These are phyloP conservation scores for Xenops minutus DNA, from an alignment of 2,797 vertebrate genomes.

Conservation along the genomic window DNA sequence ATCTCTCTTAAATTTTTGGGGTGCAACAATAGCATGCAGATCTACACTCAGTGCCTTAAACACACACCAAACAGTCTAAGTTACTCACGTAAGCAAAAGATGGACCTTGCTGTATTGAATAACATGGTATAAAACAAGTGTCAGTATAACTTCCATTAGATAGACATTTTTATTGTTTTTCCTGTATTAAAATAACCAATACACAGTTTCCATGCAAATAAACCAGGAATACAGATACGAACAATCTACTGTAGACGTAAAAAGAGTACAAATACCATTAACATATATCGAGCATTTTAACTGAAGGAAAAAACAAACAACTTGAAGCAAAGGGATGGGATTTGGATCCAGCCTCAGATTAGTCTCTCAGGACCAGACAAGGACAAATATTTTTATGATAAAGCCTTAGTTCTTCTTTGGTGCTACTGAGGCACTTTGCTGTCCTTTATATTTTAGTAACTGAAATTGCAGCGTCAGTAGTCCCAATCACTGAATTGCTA, in stretches of 20 bases:
- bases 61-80: constrained; percentile 74
- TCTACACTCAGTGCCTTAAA: constrained; percentile 77
- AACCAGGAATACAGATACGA: neutral
- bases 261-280: neutral
- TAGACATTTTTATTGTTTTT: constrained; percentile 9
- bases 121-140: constrained; percentile 75
- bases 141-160: constrained; percentile 69
- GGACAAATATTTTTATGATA: neutral
- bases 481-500: neutral
- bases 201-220: neutral
- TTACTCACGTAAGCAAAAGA: constrained; percentile 87
- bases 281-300: neutral
- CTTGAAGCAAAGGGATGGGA: neutral
- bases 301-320: neutral
- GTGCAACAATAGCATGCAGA: constrained; percentile 80
- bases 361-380: neutral
- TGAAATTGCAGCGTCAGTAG: neutral
- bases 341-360: neutral
- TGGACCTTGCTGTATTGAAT: constrained; percentile 82
- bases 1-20: constrained; percentile 13
- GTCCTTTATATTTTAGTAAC: neutral
- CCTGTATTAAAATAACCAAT: constrained; percentile 47
- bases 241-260: neutral
- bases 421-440: neutral
- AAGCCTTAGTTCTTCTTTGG: neutral